These are phyloP conservation scores for Chelonus insularis DNA, from an alignment of 1,140 invertebrate genomes.

Conservation along the genomic window DNA sequence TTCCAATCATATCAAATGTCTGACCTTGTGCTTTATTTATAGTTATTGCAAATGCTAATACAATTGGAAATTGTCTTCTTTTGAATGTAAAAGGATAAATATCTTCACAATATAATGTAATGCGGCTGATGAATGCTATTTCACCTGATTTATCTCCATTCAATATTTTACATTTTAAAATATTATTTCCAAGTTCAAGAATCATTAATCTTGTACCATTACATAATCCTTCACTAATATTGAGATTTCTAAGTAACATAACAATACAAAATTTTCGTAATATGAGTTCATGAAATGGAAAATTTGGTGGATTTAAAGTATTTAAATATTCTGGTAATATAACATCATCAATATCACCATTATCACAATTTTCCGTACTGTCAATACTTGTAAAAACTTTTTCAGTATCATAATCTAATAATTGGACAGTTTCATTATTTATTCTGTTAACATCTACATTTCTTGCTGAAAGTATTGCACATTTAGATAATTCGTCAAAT, in stretches of 20 bases:
- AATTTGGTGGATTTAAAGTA: slow-evolving; percentile 9
- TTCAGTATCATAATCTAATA: slow-evolving; percentile 14
- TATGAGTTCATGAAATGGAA: slow-evolving; percentile 19
- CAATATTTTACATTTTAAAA: slow-evolving; percentile 18
- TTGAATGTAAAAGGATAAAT: slow-evolving; percentile 25
- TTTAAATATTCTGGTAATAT: slow-evolving; percentile 26
- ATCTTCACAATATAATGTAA: too few relatives aligned
- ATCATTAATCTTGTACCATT: slow-evolving; percentile 32
- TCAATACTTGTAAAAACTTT: slow-evolving; percentile 24
- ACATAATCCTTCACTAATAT: slow-evolving; percentile 23
- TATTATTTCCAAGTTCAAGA: slow-evolving; percentile 27
- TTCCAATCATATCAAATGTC: slow-evolving; percentile 37
- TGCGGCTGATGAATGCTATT: slow-evolving; percentile 27
- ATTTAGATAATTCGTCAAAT: too few relatives aligned
- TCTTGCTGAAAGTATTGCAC: slow-evolving; percentile 25
- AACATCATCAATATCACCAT: slow-evolving; percentile 1
- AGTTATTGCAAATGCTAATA: slow-evolving; percentile 61
- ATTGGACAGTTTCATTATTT: slow-evolving; percentile 23
- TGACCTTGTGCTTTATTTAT: too few relatives aligned
- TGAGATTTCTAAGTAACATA: slow-evolving; percentile 20
- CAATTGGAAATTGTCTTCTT: slow-evolving; percentile 35
- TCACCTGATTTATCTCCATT: slow-evolving; percentile 25
- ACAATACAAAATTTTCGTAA: slow-evolving; percentile 10
- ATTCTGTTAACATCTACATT: slow-evolving; percentile 29
- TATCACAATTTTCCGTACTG: slow-evolving; percentile 14